These are phyloP conservation scores for Papilio gigon DNA, from an alignment of 2,888 invertebrate genomes.

Conservation along the genomic window DNA sequence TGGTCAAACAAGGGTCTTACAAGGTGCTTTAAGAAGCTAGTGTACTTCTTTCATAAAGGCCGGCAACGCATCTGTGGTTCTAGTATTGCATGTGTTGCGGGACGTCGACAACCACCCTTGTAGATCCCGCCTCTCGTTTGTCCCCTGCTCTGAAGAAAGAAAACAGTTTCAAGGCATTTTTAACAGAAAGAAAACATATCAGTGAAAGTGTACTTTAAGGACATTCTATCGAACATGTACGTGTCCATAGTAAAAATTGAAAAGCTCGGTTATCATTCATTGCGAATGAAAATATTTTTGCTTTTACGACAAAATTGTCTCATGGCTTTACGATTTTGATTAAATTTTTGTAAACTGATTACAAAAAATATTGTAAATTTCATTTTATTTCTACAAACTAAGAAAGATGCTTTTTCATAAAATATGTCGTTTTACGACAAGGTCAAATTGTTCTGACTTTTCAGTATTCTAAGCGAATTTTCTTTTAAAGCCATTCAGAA, in stretches of 20 bases:
- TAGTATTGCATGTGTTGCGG: too few species aligned
- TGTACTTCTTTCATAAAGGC: too few species aligned
- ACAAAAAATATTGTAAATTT: conserved; percentile 28
- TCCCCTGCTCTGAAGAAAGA: too few species aligned
- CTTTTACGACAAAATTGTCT: conserved; percentile 18
- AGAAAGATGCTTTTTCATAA: conserved; percentile 27
- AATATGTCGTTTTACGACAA: conserved; percentile 27
- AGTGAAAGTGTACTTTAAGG: background rate
- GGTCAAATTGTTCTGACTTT: conserved; percentile 26
- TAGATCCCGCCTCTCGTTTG: too few species aligned
- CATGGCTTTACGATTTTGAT: conserved; percentile 25
- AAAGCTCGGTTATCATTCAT: background rate
- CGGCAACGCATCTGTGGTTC: too few species aligned
- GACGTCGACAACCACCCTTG: too few species aligned
- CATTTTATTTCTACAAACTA: conserved; percentile 34
- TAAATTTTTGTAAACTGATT: conserved; percentile 31
- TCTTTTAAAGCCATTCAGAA: conserved; percentile 25
- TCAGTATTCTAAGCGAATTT: conserved; percentile 31
- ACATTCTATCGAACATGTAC: background rate
- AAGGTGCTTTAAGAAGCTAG: too few species aligned
- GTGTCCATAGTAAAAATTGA: conserved; percentile 21
- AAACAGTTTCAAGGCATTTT: too few species aligned
- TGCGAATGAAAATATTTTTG: background rate
- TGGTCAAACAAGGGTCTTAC: background rate
- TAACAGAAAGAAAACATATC: too few species aligned